phyloP scores from a whole-genome alignment of 2,113 vertebrate species.

The Lichenostomus cassidix region DNA sequence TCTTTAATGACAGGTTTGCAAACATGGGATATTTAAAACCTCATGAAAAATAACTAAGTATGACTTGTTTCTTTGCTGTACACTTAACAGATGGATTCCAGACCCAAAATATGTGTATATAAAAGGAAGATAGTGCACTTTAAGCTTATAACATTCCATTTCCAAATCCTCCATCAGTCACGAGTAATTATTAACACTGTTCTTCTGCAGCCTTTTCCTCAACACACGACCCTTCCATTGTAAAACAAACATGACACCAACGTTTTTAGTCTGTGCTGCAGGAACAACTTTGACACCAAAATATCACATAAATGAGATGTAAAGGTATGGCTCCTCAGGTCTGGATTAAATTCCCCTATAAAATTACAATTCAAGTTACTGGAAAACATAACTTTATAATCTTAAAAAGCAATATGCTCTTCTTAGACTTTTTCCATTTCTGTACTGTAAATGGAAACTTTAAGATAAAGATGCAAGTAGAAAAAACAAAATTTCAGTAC shows the following conservation, averaged over 20 bases:
- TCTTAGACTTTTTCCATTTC: slow-evolving; percentile 71
- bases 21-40: slow-evolving; percentile 48
- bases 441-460: slow-evolving; percentile 74
- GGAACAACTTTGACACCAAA: slow-evolving; percentile 23
- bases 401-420: slow-evolving; percentile 81
- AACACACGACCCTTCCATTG: neutral
- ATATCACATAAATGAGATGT: slow-evolving; percentile 16
- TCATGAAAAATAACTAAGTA: slow-evolving; percentile 24
- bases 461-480: slow-evolving; percentile 65
- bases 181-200: slow-evolving; percentile 22
- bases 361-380: slow-evolving; percentile 73
- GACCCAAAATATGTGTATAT: slow-evolving; percentile 6
- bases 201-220: neutral
- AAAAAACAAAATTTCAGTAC: slow-evolving; percentile 65
- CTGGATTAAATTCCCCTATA: slow-evolving; percentile 64
- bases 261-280: neutral
- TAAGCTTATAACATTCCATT: slow-evolving; percentile 22
- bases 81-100: slow-evolving; percentile 15
- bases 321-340: slow-evolving; percentile 65
- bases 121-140: slow-evolving; percentile 58
- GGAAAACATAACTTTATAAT: slow-evolving; percentile 76
- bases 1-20: neutral
- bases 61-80: slow-evolving; percentile 19
- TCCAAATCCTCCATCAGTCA: slow-evolving; percentile 11
- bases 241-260: slow-evolving; percentile 20